Evolutionary conservation across 2,797 vertebrate genomes (phyloP).

Genomic region (Tapirus indicus): DNA sequence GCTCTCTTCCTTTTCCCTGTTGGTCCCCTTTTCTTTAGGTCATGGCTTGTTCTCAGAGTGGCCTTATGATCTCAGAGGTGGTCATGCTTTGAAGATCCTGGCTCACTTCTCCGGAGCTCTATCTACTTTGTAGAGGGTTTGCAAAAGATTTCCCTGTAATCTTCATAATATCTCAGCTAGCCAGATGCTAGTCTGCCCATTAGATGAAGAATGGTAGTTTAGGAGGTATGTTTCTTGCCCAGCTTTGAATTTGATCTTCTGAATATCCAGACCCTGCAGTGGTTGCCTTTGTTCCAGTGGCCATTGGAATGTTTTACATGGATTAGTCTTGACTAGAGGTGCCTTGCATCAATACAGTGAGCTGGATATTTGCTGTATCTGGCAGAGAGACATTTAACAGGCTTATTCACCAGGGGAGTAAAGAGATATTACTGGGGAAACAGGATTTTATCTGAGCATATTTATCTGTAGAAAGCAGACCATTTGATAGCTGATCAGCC

Average conservation of each 20-base stretch:
- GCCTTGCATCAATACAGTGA: background rate
- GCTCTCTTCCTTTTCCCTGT: background rate
- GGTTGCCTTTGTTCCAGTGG: slow-evolving; percentile 11
- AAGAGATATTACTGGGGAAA: slow-evolving; percentile 76
- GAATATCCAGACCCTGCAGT: background rate
- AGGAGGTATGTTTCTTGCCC: background rate
- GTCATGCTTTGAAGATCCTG: background rate
- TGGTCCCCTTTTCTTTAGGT: background rate
- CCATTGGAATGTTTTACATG: background rate
- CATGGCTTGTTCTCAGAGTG: background rate
- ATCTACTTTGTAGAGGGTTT: background rate
- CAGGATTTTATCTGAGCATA: slow-evolving; percentile 57
- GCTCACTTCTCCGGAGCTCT: background rate
- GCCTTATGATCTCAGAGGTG: background rate
- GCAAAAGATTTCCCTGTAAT: background rate
- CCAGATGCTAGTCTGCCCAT: background rate
- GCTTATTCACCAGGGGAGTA: slow-evolving; percentile 66
- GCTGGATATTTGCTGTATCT: background rate
- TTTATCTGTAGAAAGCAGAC: slow-evolving; percentile 68
- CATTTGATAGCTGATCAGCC: slow-evolving; percentile 54
- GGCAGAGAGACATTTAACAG: slow-evolving; percentile 60
- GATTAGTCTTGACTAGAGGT: slow-evolving; percentile 32
- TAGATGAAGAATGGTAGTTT: background rate
- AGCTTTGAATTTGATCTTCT: background rate
- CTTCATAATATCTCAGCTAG: background rate